Evolutionary conservation across 1,140 invertebrate species (phyloP).

Genomic region (Drosophila elegans): DNA sequence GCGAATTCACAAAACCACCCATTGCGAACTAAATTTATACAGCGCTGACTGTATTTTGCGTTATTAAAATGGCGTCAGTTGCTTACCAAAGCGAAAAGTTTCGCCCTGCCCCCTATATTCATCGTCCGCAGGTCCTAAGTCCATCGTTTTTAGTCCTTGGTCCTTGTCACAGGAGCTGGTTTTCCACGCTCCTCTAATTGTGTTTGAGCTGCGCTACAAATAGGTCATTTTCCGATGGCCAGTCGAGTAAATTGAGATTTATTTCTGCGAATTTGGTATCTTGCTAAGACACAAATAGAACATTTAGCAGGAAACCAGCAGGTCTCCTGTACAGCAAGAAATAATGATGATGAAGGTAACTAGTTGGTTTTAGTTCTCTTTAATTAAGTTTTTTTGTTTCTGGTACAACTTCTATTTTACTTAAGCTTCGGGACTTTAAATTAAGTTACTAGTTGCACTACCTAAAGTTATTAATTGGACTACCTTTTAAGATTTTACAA

Average conservation of each 20-base stretch:
- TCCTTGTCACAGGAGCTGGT: constrained; percentile 14
- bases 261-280: constrained; percentile 31
- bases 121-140: constrained; percentile 14
- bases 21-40: constrained; percentile 70
- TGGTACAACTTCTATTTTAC: background rate
- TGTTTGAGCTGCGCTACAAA: constrained; percentile 50
- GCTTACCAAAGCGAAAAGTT: constrained; percentile 71
- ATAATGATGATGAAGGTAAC: constrained; percentile 12
- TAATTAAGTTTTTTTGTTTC: background rate
- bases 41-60: constrained; percentile 72
- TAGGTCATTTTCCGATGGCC: constrained; percentile 3
- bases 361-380: background rate
- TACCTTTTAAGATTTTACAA: too few relatives aligned
- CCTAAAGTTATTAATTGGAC: too few relatives aligned
- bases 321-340: background rate
- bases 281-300: constrained; percentile 11
- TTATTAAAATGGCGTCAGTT: constrained; percentile 81
- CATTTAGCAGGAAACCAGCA: constrained; percentile 13
- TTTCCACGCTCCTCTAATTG: constrained; percentile 51
- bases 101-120: constrained; percentile 15
- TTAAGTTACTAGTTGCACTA: too few relatives aligned
- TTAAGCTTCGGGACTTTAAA: too few relatives aligned
- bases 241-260: constrained; percentile 40
- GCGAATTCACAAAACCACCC: constrained; percentile 8
- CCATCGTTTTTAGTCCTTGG: constrained; percentile 4